Conservation (phyloP, 1,140 invertebrate species). For the Panulirus ornatus region DNA sequence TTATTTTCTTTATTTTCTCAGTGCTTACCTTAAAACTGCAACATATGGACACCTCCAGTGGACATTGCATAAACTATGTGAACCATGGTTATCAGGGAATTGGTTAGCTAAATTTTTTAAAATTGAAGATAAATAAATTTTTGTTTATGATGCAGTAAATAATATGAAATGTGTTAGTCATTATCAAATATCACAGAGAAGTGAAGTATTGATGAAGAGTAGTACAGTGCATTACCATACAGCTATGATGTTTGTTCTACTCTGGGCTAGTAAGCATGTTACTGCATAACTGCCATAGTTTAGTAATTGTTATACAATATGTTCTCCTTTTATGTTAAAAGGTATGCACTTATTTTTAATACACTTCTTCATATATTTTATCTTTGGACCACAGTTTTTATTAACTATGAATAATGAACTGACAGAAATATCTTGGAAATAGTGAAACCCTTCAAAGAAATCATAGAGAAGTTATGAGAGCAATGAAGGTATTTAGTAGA, state of each 20-base stretch:
- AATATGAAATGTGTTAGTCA: background rate
- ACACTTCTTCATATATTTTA: slow-evolving; percentile 2
- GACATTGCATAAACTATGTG: slow-evolving; percentile 40
- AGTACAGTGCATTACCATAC: no score
- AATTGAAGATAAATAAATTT: background rate
- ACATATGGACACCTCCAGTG: slow-evolving; percentile 32
- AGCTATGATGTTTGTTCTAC: slow-evolving; percentile 25
- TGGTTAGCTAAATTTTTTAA: background rate
- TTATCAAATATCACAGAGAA: background rate
- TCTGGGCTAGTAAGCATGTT: slow-evolving; percentile 39
- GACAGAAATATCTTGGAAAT: background rate
- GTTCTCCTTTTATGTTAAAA: slow-evolving; percentile 60
- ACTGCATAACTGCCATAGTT: slow-evolving; percentile 50
- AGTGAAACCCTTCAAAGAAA: background rate
- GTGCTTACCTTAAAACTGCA: slow-evolving; percentile 38
- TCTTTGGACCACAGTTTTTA: background rate
- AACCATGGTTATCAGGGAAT: background rate
- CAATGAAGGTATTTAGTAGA: background rate
- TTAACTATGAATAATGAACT: background rate
- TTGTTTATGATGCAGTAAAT: background rate
- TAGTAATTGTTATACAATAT: slow-evolving; percentile 61
- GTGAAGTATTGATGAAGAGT: background rate
- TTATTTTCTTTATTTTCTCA: slow-evolving; percentile 7
- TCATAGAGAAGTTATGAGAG: background rate
- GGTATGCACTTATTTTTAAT: slow-evolving; percentile 52